Conservation (phyloP, 2,888 invertebrate species). For the Aricia artaxerxes region DNA sequence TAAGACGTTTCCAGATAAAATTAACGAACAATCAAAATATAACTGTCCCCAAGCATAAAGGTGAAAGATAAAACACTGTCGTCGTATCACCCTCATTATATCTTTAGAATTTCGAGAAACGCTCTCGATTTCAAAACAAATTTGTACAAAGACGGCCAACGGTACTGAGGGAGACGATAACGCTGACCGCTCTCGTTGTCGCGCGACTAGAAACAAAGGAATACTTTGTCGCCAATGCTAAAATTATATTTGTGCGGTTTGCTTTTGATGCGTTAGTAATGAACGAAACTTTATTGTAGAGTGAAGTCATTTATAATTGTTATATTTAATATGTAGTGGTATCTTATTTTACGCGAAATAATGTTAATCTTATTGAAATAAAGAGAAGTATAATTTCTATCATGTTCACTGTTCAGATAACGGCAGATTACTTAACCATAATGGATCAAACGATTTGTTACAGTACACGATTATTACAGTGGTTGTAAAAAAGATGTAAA, state of each 20-base stretch:
- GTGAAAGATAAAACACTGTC: constrained; percentile 8
- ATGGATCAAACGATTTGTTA: too few relatives aligned
- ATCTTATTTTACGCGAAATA: too few relatives aligned
- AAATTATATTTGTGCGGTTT: background rate
- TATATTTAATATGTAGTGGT: too few relatives aligned
- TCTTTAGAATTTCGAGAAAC: constrained; percentile 22
- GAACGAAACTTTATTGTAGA: too few relatives aligned
- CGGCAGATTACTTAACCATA: too few relatives aligned
- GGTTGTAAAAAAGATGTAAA: too few relatives aligned
- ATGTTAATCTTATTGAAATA: too few relatives aligned
- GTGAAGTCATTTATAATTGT: too few relatives aligned
- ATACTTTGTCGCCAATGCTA: background rate
- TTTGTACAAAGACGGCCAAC: constrained; percentile 26
- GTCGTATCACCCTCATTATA: background rate
- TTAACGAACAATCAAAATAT: background rate
- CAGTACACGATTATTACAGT: too few relatives aligned
- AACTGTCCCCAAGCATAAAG: constrained; percentile 6
- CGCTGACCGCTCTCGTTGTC: background rate
- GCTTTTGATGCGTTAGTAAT: too few relatives aligned
- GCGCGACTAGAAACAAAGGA: background rate
- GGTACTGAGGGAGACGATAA: constrained; percentile 19
- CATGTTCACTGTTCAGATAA: too few relatives aligned
- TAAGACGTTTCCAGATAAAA: background rate
- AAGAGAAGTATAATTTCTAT: too few relatives aligned
- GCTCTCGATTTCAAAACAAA: constrained; percentile 30